These are phyloP conservation scores for Pygathrix nemaeus DNA, from an alignment of 2,113 vertebrate species.

Conservation along the genomic window DNA sequence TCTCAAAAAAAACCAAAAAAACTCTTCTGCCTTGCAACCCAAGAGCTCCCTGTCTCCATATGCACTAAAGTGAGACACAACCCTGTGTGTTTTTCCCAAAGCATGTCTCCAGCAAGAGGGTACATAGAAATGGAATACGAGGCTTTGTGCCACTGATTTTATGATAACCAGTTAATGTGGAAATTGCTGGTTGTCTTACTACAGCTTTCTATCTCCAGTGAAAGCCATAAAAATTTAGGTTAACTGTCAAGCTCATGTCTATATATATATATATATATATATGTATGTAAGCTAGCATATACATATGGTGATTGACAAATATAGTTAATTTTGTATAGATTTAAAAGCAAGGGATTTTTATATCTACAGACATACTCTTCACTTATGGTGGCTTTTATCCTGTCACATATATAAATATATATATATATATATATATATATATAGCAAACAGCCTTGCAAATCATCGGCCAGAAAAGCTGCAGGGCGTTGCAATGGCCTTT, in stretches of 20 bases:
- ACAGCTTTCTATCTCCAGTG: slow-evolving; percentile 45
- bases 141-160: neutral
- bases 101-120: neutral
- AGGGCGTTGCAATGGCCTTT: neutral
- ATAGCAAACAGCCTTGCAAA: neutral
- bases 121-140: neutral
- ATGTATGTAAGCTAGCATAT: neutral
- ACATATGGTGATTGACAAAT: neutral
- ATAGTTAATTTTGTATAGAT: neutral
- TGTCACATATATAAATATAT: neutral
- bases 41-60: neutral
- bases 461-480: neutral
- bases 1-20: neutral
- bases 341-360: neutral
- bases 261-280: slow-evolving; percentile 16
- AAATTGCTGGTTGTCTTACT: neutral
- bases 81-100: neutral
- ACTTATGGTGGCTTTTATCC: neutral
- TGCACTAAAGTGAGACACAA: neutral
- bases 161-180: neutral
- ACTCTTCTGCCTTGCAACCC: neutral
- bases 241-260: slow-evolving; percentile 37
- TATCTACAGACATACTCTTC: neutral
- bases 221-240: slow-evolving; percentile 67
- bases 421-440: no score